Conservation (phyloP, 2,888 invertebrate species). For the Phrixothrix hirtus region DNA sequence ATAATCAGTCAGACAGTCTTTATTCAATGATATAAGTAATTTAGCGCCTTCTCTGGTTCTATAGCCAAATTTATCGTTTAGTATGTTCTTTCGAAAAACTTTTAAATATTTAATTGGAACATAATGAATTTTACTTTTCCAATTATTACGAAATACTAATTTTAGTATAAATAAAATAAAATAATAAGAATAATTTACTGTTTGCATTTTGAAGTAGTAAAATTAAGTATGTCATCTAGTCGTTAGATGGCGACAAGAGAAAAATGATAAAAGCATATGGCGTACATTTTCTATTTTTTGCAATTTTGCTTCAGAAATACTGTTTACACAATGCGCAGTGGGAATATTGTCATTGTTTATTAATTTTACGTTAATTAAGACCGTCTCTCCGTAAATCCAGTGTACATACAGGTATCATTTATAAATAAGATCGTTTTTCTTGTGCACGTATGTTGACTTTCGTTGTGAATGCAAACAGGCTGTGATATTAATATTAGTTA, state of each 20-base stretch:
- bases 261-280: slow-evolving; percentile 39
- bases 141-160: not conserved
- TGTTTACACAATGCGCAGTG: slow-evolving; percentile 35
- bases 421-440: slow-evolving; percentile 33
- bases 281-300: slow-evolving; percentile 43
- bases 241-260: slow-evolving; percentile 28
- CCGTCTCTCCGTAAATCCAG: slow-evolving; percentile 26
- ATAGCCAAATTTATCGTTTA: not conserved
- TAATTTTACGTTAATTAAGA: slow-evolving; percentile 30
- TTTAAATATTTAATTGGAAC: too few species aligned
- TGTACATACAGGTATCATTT: slow-evolving; percentile 37
- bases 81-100: too few species aligned
- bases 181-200: too few species aligned
- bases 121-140: too few species aligned
- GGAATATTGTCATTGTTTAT: slow-evolving; percentile 35
- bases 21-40: too few species aligned
- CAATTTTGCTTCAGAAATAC: slow-evolving; percentile 39
- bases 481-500: slow-evolving; percentile 62
- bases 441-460: slow-evolving; percentile 58
- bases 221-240: slow-evolving; percentile 14
- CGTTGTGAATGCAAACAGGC: slow-evolving; percentile 64
- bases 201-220: not conserved
- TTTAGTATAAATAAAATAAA: not conserved
- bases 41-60: not conserved
- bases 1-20: too few species aligned